Evolutionary conservation across 2,113 vertebrate species (phyloP).

Genomic region (Tauraco erythrolophus): DNA sequence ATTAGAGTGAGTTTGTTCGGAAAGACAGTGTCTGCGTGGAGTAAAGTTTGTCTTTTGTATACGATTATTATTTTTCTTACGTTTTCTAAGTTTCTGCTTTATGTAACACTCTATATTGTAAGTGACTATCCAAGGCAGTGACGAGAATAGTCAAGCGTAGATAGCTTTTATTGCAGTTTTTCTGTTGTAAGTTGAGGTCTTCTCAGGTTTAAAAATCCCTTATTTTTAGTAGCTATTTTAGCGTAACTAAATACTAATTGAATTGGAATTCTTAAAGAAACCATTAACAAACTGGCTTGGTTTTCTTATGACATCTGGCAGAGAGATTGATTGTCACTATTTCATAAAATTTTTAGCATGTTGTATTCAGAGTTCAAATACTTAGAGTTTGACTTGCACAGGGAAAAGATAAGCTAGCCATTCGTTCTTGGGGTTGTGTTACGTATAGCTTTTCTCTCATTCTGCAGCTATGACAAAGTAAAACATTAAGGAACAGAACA

Average conservation of each 20-base stretch:
- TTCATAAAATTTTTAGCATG: not conserved
- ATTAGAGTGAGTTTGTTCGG: not conserved
- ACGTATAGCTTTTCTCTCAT: not conserved
- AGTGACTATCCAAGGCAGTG: not conserved
- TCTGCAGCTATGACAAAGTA: conserved; percentile 34
- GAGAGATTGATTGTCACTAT: not conserved
- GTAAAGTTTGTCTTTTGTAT: not conserved
- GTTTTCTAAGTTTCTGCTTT: not conserved
- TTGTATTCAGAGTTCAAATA: not conserved
- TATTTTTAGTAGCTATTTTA: not conserved
- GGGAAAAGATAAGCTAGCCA: not conserved
- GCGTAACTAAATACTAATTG: not conserved
- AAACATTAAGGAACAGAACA: not conserved
- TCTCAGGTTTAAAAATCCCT: not conserved
- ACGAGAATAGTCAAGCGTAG: not conserved
- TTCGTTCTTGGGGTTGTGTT: not conserved
- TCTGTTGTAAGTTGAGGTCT: not conserved
- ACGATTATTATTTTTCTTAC: not conserved
- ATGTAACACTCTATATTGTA: rapidly evolving
- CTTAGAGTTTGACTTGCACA: not conserved
- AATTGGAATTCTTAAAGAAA: not conserved
- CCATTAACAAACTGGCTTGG: not conserved
- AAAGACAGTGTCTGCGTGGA: rapidly evolving
- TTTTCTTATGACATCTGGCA: not conserved
- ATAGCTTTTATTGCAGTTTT: not conserved